phyloP scores from a whole-genome alignment of 2,113 vertebrate species.

The Campylorhamphus procurvoides region DNA sequence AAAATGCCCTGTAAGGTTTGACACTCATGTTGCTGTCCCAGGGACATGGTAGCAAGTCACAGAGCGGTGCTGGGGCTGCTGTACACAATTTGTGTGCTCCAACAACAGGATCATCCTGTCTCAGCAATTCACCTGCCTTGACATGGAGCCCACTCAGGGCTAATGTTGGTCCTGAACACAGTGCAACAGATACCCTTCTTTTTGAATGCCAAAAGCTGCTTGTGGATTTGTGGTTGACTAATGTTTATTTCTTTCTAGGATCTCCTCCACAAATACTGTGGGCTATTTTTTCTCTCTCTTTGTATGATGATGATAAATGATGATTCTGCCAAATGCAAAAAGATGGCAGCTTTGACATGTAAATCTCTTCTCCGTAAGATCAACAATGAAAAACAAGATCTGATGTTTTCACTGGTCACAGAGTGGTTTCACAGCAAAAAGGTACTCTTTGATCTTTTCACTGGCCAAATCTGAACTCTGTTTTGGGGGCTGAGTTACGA shows the following conservation, averaged over 20 bases:
- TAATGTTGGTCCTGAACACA: not conserved
- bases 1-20: not conserved
- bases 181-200: not conserved
- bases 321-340: conserved; percentile 88
- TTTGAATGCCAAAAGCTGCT: not conserved
- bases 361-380: conserved; percentile 86
- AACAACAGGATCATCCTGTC: not conserved
- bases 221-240: not conserved
- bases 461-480: not conserved
- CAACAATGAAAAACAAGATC: conserved; percentile 78
- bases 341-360: conserved; percentile 88
- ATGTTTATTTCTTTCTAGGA: conserved; percentile 68
- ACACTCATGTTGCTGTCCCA: not conserved
- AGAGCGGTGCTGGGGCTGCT: not conserved
- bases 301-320: conserved; percentile 90
- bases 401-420: conserved; percentile 81
- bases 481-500: not conserved
- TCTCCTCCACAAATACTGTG: conserved; percentile 82
- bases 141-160: rapidly evolving
- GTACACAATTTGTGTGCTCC: not conserved
- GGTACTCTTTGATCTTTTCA: conserved; percentile 71
- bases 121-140: not conserved
- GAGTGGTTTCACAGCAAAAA: conserved; percentile 88
- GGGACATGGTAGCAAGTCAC: not conserved
- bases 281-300: conserved; percentile 90